phyloP scores from a whole-genome alignment of 1,140 invertebrate species.

The Chymomyza costata region DNA sequence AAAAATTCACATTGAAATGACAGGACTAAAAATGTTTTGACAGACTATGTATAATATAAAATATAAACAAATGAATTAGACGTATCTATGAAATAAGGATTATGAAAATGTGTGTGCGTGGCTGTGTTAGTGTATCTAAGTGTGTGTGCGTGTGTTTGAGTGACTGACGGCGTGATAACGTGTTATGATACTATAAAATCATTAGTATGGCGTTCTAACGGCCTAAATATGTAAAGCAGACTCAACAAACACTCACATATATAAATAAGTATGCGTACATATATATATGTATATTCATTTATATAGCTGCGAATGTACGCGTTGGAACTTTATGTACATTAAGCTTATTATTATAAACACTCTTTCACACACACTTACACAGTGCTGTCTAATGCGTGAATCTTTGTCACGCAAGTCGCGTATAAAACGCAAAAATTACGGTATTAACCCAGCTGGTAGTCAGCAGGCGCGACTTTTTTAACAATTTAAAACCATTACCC shows the following conservation, averaged over 20 bases:
- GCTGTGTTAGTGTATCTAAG: slow-evolving; percentile 20
- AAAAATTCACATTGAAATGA: slow-evolving; percentile 40
- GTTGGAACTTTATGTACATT: not conserved
- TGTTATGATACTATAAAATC: slow-evolving; percentile 69
- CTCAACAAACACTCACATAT: too few relatives aligned
- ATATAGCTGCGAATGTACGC: too few relatives aligned
- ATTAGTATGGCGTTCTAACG: slow-evolving; percentile 65
- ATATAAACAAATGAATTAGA: slow-evolving; percentile 56
- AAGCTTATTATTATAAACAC: slow-evolving; percentile 7
- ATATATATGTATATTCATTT: too few relatives aligned
- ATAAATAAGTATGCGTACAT: too few relatives aligned
- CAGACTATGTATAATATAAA: not conserved
- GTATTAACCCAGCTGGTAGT: slow-evolving; percentile 43
- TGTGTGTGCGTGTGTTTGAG: slow-evolving; percentile 14
- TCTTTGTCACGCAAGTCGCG: slow-evolving; percentile 58
- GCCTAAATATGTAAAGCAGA: slow-evolving; percentile 60
- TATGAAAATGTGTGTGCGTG: too few relatives aligned
- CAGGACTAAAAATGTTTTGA: too few relatives aligned
- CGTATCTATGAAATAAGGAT: slow-evolving; percentile 7
- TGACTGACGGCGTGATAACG: slow-evolving; percentile 65
- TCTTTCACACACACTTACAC: not conserved
- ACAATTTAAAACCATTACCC: slow-evolving; percentile 55
- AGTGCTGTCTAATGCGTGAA: slow-evolving; percentile 2
- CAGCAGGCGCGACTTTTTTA: slow-evolving; percentile 6
- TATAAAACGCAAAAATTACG: slow-evolving; percentile 56